Base-by-base conservation (phyloP, 2,797 vertebrate genomes). In the Octomys mimax region DNA sequence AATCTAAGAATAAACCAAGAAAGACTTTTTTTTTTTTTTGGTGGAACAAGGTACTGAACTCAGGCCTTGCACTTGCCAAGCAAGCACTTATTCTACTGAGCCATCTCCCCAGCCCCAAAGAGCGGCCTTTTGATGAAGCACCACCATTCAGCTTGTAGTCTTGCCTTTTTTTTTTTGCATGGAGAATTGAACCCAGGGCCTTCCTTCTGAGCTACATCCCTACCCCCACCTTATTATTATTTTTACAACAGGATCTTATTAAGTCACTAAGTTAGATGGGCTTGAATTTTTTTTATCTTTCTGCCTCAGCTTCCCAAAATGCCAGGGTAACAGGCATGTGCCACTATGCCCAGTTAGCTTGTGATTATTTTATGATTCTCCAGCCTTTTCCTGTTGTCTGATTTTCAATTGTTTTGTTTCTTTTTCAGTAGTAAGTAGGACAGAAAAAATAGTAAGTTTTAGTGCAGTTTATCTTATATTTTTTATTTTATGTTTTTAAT, bases 371-470 rank as follows among this genome's bases (percentile, higher is more conserved):
- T 4, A 12, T 31, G 46, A 73, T 71, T 73, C 81, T 79, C 49
- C 8, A 61, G 36, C 24, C 77, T 57, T 64, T 83, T 92, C 84
- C 68, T 82, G 18, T 14, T 26, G 36, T 70, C 57, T 31, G 3
- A 81, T 77, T 64, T 90, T 94, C 57, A 7, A 33, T 31, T 49
- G 46, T 78, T 91, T 71, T 71, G 59, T 66, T 93, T 91, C 89
- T 86, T 68, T 79, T 89, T 85, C 42, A 79, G 70, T 36, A 42
- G 54, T 57, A 89, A 91, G 36, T 70, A 57, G 75, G 46, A 39
- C 28, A 71, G 3, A 6, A n/a, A 16, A 79, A 83, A 61, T 10
- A 31, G 36, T 59, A 71, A 70, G 13, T 82, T 61, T 95, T 49
- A 87, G 26, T 16, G 4, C 77, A 90, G 79, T 31, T 62, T 66